phyloP scores from a whole-genome alignment of 2,888 invertebrate genomes.

The Lepidocyrtinus sp. region DNA sequence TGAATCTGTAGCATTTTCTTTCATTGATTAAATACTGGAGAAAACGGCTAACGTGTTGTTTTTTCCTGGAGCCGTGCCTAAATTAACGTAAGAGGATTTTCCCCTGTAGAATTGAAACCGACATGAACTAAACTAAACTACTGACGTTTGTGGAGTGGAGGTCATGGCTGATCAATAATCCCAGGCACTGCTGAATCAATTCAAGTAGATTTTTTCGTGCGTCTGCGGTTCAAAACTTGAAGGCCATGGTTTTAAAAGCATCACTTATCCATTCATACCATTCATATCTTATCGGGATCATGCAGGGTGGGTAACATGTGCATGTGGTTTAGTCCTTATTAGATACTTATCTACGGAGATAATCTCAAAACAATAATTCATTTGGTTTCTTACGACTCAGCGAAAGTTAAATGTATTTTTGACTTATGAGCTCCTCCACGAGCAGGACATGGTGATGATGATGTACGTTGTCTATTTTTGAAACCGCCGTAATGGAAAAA shows the following conservation, averaged over 20 bases:
- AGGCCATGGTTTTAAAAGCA: neutral
- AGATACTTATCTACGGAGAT: neutral
- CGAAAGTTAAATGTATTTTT: neutral
- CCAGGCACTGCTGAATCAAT: too few species aligned
- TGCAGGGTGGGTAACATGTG: neutral
- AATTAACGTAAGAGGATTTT: conserved; percentile 41
- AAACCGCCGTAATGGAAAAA: neutral
- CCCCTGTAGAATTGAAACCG: conserved; percentile 55
- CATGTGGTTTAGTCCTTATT: neutral
- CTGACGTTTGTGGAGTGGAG: conserved; percentile 20
- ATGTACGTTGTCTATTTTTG: too few species aligned
- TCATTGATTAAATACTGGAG: conserved; percentile 9
- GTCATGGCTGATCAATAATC: conserved; percentile 62
- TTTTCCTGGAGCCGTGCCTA: conserved; percentile 27
- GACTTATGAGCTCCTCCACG: neutral
- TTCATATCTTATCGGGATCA: neutral
- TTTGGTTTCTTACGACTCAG: neutral
- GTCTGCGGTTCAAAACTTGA: neutral
- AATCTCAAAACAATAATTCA: conserved; percentile 9
- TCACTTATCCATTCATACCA: neutral
- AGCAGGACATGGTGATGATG: too few species aligned
- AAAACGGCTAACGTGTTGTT: conserved; percentile 40
- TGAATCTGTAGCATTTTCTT: neutral
- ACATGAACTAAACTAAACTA: conserved; percentile 35
- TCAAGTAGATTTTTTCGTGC: too few species aligned